Percentiles rank a stretch among this genome's conserved stretches.
Evolutionary conservation across 2,113 vertebrate species (phyloP).

Genomic region (Piaya cayana): DNA sequence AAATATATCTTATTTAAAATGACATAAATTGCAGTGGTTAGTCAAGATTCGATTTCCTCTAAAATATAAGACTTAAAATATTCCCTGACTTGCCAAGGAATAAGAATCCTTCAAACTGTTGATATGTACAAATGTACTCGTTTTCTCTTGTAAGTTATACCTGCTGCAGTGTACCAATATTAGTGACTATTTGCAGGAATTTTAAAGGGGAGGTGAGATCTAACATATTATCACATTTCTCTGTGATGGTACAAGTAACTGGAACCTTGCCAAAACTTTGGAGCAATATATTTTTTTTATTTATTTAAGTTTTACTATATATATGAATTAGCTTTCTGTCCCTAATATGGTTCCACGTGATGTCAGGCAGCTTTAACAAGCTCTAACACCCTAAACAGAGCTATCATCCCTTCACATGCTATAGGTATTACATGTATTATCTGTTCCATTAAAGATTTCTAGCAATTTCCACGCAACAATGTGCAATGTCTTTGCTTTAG

Average conservation of each 20-base stretch:
- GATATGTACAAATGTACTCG: slow-evolving; percentile 79
- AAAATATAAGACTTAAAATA: slow-evolving; percentile 85
- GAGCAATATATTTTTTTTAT: neutral
- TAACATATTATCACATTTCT: slow-evolving; percentile 37
- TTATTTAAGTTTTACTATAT: slow-evolving; percentile 8
- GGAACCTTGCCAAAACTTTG: slow-evolving; percentile 4
- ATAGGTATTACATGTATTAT: slow-evolving; percentile 50
- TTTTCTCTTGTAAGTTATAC: slow-evolving; percentile 78
- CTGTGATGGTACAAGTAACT: slow-evolving; percentile 28
- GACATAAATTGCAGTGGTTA: slow-evolving; percentile 86
- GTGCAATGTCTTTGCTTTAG: slow-evolving; percentile 60
- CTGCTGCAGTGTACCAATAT: slow-evolving; percentile 59
- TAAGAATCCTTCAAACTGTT: slow-evolving; percentile 80
- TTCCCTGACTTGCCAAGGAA: slow-evolving; percentile 79
- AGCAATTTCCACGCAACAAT: slow-evolving; percentile 53
- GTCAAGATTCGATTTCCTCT: slow-evolving; percentile 85
- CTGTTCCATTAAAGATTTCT: slow-evolving; percentile 51
- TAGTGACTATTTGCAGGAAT: slow-evolving; percentile 73
- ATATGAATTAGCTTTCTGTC: slow-evolving; percentile 20
- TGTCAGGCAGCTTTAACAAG: slow-evolving; percentile 32
- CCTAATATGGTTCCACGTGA: neutral
- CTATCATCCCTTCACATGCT: slow-evolving; percentile 28
- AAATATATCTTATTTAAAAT: slow-evolving; percentile 87
- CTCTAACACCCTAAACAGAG: slow-evolving; percentile 23
- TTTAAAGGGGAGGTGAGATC: slow-evolving; percentile 49